Evolutionary conservation across 2,797 vertebrate species (phyloP).

Genomic region (Thripadectes ignobilis): DNA sequence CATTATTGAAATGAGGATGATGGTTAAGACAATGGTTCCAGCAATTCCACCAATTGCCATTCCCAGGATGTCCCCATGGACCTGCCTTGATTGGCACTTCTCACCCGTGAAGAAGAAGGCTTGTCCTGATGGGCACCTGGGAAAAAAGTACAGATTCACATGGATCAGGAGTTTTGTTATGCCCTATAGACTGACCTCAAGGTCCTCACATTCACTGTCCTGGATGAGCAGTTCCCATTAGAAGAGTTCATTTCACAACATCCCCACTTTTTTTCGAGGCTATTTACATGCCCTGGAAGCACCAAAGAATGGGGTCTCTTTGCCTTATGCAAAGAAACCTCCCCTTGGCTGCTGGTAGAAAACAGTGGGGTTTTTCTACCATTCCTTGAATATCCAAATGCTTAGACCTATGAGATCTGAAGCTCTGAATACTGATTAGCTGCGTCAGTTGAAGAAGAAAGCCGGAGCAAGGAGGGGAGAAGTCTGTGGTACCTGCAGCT

Average conservation of each 20-base stretch:
- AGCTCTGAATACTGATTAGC: neutral
- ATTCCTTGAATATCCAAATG: neutral
- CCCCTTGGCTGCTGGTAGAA: neutral
- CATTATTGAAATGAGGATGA: constrained; percentile 72
- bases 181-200: neutral
- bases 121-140: constrained; percentile 82
- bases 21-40: constrained; percentile 74
- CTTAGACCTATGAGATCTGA: neutral
- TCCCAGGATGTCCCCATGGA: constrained; percentile 77
- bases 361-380: neutral
- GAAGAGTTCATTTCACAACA: neutral
- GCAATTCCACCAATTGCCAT: constrained; percentile 75
- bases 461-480: neutral
- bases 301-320: neutral
- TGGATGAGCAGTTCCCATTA: neutral
- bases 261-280: neutral
- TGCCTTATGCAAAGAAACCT: neutral
- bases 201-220: neutral
- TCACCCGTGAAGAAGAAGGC: constrained; percentile 80
- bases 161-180: neutral
- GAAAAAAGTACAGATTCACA: neutral
- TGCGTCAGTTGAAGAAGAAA: neutral
- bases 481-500: constrained; percentile 84
- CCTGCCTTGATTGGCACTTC: constrained; percentile 78
- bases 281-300: neutral